phyloP scores from a whole-genome alignment of 2,888 invertebrate species.

The Pammene fasciana region DNA sequence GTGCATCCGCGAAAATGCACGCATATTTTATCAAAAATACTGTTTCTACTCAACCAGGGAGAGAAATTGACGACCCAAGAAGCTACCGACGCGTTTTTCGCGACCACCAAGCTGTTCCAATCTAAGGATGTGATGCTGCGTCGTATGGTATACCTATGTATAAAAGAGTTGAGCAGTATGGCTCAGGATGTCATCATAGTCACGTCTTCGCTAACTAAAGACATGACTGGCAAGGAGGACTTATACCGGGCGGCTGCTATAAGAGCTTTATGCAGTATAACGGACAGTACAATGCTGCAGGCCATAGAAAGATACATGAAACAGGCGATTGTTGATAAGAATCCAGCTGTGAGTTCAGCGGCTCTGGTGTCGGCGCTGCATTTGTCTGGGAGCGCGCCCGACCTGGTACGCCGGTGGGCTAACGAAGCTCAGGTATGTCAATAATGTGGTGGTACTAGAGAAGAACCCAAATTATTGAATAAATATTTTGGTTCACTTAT shows the following conservation, averaged over 20 bases:
- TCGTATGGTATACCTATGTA: slow-evolving; percentile 97
- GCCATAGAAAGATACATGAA: slow-evolving; percentile 99
- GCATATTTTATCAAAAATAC: slow-evolving; percentile 96
- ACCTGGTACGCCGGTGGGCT: slow-evolving; percentile 98
- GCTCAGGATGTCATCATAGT: slow-evolving; percentile 99
- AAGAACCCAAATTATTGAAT: too few species aligned
- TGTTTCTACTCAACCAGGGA: slow-evolving; percentile 98
- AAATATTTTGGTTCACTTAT: too few species aligned
- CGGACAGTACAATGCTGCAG: slow-evolving; percentile 96
- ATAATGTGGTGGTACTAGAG: too few species aligned
- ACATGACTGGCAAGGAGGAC: slow-evolving; percentile 98
- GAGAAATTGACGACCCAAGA: slow-evolving; percentile 95
- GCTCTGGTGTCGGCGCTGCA: slow-evolving; percentile 97
- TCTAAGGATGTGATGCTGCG: slow-evolving; percentile 97
- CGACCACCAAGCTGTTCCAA: slow-evolving; percentile 99
- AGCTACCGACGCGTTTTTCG: slow-evolving; percentile 99
- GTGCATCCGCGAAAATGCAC: slow-evolving; percentile 99
- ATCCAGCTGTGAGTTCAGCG: slow-evolving; percentile 97
- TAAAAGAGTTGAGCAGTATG: slow-evolving; percentile 95
- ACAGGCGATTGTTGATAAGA: slow-evolving; percentile 99
- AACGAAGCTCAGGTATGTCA: slow-evolving; percentile 98
- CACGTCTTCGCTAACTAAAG: slow-evolving; percentile 97
- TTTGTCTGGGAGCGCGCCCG: slow-evolving; percentile 90
- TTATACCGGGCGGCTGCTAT: slow-evolving; percentile 96
- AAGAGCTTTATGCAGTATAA: slow-evolving; percentile 97